phyloP scores from a whole-genome alignment of 2,797 vertebrate species.

The Chelon labrosus region DNA sequence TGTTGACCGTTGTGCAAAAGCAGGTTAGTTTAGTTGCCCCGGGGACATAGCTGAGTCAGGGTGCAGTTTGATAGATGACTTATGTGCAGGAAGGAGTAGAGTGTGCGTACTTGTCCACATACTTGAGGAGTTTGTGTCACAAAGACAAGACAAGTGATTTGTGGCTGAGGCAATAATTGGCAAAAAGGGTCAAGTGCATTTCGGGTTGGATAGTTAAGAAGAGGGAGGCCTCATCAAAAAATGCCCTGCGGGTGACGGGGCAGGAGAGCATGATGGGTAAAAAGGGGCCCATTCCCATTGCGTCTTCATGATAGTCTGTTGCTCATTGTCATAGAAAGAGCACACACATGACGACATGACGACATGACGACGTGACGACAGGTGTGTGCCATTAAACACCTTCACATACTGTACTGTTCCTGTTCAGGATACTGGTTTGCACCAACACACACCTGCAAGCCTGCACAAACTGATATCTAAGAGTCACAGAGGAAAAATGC shows the following conservation, averaged over 20 bases:
- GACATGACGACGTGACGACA: constrained; percentile 53
- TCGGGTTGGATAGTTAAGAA: constrained; percentile 47
- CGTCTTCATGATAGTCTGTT: constrained; percentile 1
- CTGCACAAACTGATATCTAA: constrained; percentile 13
- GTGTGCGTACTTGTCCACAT: constrained; percentile 63
- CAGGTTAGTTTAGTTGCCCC: constrained; percentile 51
- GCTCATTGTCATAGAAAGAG: constrained; percentile 23
- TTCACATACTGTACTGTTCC: constrained; percentile 36
- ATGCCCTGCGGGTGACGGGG: constrained; percentile 34
- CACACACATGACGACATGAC: constrained; percentile 37
- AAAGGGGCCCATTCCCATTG: constrained; percentile 14
- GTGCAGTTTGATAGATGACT: constrained; percentile 59
- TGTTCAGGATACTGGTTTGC: constrained; percentile 54
- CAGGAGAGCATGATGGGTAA: constrained; percentile 22
- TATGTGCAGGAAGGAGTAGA: constrained; percentile 40
- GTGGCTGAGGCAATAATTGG: constrained; percentile 56
- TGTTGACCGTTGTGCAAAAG: constrained; percentile 26
- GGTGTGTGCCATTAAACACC: constrained; percentile 45
- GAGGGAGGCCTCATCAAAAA: constrained; percentile 22
- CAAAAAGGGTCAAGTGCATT: constrained; percentile 57
- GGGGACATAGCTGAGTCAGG: constrained; percentile 42
- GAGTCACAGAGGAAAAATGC: constrained; percentile 27
- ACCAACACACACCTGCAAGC: constrained; percentile 47
- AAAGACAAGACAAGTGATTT: constrained; percentile 70
- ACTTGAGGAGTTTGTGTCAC: constrained; percentile 57